phyloP scores from a whole-genome alignment of 2,797 vertebrate genomes.

The Tinamus major region DNA sequence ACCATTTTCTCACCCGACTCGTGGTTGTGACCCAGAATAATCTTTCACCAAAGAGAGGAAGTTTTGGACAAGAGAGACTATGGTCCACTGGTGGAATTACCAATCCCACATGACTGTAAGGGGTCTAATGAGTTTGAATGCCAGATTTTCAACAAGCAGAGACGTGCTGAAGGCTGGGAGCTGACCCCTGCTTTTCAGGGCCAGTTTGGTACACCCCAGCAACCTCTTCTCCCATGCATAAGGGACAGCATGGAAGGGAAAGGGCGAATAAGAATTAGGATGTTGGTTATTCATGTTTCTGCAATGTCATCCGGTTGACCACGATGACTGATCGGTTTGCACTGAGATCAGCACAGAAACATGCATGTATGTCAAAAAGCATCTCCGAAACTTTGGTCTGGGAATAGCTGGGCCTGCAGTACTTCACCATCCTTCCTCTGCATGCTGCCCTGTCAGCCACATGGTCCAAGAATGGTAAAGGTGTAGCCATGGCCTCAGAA shows the following conservation, averaged over 20 bases:
- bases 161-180: not conserved
- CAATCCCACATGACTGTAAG: not conserved
- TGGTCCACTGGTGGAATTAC: not conserved
- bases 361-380: accelerated
- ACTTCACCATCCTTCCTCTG: not conserved
- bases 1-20: not conserved
- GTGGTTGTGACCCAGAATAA: not conserved
- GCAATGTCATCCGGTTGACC: too few species aligned
- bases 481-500: not conserved
- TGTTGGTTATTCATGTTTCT: not conserved
- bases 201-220: not conserved
- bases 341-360: not conserved
- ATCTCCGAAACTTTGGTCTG: not conserved
- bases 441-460: not conserved
- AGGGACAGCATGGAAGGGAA: not conserved
- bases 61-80: not conserved
- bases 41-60: not conserved
- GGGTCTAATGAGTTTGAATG: accelerated
- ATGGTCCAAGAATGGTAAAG: not conserved
- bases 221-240: not conserved
- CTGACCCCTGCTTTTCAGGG: not conserved
- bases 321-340: accelerated
- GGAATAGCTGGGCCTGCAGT: too few species aligned
- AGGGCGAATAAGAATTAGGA: not conserved
- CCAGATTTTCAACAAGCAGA: not conserved